Conservation (phyloP, 2,888 invertebrate species). For the Micropterix aruncella region DNA sequence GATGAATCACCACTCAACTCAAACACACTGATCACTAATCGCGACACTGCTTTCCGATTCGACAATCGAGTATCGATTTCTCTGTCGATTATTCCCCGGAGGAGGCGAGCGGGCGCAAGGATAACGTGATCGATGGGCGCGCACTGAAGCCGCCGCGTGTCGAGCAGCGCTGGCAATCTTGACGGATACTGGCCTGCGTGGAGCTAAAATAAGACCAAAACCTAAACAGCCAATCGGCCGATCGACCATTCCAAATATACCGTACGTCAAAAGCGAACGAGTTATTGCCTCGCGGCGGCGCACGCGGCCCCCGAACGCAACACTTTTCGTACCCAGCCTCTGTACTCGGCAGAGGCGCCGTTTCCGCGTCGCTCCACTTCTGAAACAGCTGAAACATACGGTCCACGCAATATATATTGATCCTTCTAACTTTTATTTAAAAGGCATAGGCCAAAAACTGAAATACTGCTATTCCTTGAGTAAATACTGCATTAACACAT, state of each 20-base stretch:
- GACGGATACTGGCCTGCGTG: constrained; percentile 38
- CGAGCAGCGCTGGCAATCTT: constrained; percentile 22
- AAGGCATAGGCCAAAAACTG: too few relatives aligned
- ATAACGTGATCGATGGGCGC: too few relatives aligned
- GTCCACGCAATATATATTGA: too few relatives aligned
- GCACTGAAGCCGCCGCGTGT: too few relatives aligned
- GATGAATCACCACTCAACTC: too few relatives aligned
- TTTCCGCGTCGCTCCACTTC: too few relatives aligned
- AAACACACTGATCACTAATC: background rate
- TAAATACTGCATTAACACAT: too few relatives aligned
- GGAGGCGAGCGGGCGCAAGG: constrained; percentile 11
- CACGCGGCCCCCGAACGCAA: background rate
- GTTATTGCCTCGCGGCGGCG: background rate
- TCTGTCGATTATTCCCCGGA: constrained; percentile 11
- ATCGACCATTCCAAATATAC: constrained; percentile 5
- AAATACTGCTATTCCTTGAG: too few relatives aligned
- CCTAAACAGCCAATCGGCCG: constrained; percentile 37
- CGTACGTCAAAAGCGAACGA: constrained; percentile 2
- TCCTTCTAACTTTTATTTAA: too few relatives aligned
- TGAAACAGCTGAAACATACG: too few relatives aligned
- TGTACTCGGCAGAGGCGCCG: background rate
- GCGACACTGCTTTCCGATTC: background rate
- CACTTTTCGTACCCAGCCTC: background rate
- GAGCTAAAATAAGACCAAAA: constrained; percentile 44
- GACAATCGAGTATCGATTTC: background rate